Evolutionary conservation across 2,113 vertebrate species (phyloP).

Genomic region (Castor canadensis): DNA sequence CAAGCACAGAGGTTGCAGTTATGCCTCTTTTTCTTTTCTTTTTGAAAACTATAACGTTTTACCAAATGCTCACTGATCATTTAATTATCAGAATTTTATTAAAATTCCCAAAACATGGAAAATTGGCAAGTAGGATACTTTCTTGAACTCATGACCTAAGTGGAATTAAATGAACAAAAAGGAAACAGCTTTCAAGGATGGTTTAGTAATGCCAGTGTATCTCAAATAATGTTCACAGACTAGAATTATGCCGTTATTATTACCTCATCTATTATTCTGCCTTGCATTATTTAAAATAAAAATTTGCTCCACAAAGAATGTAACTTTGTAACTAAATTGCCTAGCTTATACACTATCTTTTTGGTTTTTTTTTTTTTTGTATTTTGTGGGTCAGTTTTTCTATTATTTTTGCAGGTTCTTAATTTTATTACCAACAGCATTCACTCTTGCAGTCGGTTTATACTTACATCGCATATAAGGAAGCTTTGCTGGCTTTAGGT

Average conservation of each 20-base stretch:
- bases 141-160: background rate
- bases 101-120: background rate
- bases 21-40: background rate
- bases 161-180: background rate
- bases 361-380: background rate
- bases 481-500: background rate
- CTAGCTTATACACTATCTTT: background rate
- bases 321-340: background rate
- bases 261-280: background rate
- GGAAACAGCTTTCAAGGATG: background rate
- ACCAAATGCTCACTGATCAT: background rate
- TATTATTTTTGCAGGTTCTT: background rate
- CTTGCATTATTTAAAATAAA: background rate
- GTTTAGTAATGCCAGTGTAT: background rate
- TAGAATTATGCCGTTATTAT: background rate
- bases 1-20: rapidly evolving
- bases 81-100: background rate
- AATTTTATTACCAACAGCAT: background rate
- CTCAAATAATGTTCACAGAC: background rate
- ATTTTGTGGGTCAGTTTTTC: background rate
- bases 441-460: background rate
- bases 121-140: background rate
- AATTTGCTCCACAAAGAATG: background rate
- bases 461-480: background rate
- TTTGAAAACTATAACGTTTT: background rate